Conservation (phyloP, 2,888 invertebrate species). For the Mamestra brassicae region DNA sequence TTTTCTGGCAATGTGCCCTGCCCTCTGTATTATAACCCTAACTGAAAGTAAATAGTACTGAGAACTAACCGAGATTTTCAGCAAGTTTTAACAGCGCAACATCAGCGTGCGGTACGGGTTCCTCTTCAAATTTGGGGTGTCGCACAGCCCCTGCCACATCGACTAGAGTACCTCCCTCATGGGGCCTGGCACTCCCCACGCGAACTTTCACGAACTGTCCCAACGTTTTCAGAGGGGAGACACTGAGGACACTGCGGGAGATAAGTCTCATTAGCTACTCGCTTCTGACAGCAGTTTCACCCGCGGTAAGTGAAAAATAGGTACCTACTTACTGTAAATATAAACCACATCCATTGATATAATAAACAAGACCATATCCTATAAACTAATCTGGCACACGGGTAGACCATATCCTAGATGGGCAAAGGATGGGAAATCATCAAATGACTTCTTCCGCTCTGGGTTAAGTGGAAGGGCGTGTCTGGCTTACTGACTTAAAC, state of each 20-base stretch:
- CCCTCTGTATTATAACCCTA: too few species aligned
- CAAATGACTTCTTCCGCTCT: too few species aligned
- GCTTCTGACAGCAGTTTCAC: not conserved
- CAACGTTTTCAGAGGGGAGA: slow-evolving; percentile 82
- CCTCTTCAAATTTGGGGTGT: slow-evolving; percentile 88
- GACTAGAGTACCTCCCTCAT: slow-evolving; percentile 82
- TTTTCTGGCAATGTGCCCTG: too few species aligned
- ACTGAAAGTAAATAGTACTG: not conserved
- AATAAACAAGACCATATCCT: too few species aligned
- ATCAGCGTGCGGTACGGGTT: slow-evolving; percentile 87
- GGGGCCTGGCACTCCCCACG: slow-evolving; percentile 80
- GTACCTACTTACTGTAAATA: too few species aligned
- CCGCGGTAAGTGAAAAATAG: too few species aligned
- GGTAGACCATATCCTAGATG: too few species aligned
- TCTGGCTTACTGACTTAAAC: too few species aligned
- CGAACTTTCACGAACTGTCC: slow-evolving; percentile 84
- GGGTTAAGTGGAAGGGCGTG: too few species aligned
- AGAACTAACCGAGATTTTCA: slow-evolving; percentile 77
- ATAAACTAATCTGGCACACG: too few species aligned
- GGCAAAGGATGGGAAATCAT: too few species aligned
- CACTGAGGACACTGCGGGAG: slow-evolving; percentile 82
- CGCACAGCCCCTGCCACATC: slow-evolving; percentile 84
- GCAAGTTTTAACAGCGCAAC: slow-evolving; percentile 83
- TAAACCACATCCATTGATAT: too few species aligned
- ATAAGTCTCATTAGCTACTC: not conserved